Base-by-base conservation (phyloP, 2,797 vertebrate species). In the Danio tinwini region DNA sequence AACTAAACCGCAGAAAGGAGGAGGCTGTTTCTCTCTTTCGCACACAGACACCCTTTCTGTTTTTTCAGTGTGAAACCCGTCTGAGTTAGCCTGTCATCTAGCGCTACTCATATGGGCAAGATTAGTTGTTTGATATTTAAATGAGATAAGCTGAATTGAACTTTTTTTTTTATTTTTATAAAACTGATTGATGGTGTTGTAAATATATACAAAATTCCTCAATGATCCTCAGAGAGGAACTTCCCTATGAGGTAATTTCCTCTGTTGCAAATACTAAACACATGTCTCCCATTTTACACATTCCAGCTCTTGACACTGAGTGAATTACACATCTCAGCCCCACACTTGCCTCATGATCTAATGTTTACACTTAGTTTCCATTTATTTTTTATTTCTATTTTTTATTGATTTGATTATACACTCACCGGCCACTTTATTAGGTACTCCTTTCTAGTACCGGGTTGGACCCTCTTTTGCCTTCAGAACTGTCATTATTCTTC, bases 1-100 rank as follows among this genome's bases (percentile, higher is more conserved):
- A 81, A 87, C 88, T 82, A 88, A 88, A 89, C 83, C 83, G 88
- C 81, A 87, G 83, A 86, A 90, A 89, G 83, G 88, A 82, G 76
- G 82, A 70, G 81, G 81, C 75, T 64, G 49, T 74, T 17, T 78
- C 58, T 72, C 52, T 58, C 49, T 74, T 16, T 2, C 17, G 19
- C 55, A n/a, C 42, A 19, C 11, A 64, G 10, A 39, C 16, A 10
- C 49, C 21, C n/a, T 55, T 12, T 63, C 29, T 17, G 5, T 17
- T 69, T 49, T 49, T 4, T 63, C 17, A 52, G 47, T 16, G 69
- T 58, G 49, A 63, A 40, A 67, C 11, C 61, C 59, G 64, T 77
- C 12, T 61, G 5, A 53, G 70, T 78, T 83, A 64, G 47, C 39
- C 17, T 67, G 39, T 17, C 49, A 37, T 45, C 61, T 13, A 6